A percentile compares a stretch with the other conserved stretches of the same genome.
These are phyloP conservation scores for Eilema griseolum DNA, from an alignment of 2,888 invertebrate genomes.

Conservation along the genomic window DNA sequence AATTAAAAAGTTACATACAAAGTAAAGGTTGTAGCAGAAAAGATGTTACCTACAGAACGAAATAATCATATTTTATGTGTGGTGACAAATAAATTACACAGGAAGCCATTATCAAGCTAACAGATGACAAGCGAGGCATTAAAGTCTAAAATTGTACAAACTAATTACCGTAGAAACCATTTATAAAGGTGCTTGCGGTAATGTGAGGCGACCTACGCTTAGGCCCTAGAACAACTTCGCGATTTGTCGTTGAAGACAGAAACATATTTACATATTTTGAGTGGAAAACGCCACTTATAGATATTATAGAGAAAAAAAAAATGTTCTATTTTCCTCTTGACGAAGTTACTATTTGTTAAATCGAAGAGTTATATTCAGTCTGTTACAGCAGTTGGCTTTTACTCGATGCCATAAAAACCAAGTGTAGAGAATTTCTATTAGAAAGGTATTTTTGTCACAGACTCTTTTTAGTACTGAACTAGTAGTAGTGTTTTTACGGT, in stretches of 20 bases:
- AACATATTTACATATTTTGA: neutral
- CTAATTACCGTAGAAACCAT: constrained; percentile 73
- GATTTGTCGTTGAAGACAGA: constrained; percentile 37
- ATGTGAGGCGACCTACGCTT: constrained; percentile 35
- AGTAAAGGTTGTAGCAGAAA: constrained; percentile 36
- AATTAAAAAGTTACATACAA: constrained; percentile 43
- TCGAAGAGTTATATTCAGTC: neutral
- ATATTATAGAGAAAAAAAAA: neutral
- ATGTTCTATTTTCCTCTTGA: neutral
- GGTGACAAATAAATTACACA: constrained; percentile 69
- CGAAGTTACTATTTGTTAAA: neutral
- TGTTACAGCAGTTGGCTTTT: neutral
- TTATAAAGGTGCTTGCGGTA: constrained; percentile 55
- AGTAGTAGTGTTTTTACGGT: too few relatives aligned
- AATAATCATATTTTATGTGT: constrained; percentile 69
- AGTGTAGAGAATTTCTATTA: neutral
- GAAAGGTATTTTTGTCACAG: neutral
- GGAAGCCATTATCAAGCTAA: constrained; percentile 73
- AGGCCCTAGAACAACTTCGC: constrained; percentile 33
- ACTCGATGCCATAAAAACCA: neutral
- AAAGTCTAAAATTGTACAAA: constrained; percentile 78
- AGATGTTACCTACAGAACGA: constrained; percentile 40
- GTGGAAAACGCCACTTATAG: too few relatives aligned
- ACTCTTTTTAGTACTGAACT: too few relatives aligned
- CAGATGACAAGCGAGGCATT: constrained; percentile 71